phyloP scores from a whole-genome alignment of 2,888 invertebrate species.

The Drosophila kambysellisi region DNA sequence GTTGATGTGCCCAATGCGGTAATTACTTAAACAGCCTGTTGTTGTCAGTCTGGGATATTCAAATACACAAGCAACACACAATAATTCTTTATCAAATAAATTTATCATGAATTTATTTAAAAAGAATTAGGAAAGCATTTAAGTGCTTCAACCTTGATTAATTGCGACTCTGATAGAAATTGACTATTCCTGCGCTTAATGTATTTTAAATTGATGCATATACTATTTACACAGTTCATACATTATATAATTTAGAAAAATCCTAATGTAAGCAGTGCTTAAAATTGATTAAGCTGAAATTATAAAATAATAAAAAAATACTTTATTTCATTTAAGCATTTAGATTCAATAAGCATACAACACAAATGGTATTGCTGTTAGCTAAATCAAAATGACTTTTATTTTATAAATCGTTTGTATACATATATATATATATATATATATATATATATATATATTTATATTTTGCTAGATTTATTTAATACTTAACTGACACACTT shows the following conservation, averaged over 20 bases:
- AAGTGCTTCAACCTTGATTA: background rate
- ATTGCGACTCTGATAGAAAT: background rate
- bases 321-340: background rate
- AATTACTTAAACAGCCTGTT: conserved; percentile 20
- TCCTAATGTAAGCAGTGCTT: background rate
- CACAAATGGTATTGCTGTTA: background rate
- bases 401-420: too few relatives aligned
- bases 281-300: background rate
- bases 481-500: background rate
- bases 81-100: background rate
- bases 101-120: background rate
- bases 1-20: conserved; percentile 12
- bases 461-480: background rate
- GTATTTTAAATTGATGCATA: background rate
- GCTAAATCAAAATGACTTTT: background rate
- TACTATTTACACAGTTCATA: background rate
- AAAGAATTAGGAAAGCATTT: background rate
- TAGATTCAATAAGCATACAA: background rate
- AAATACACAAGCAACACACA: background rate
- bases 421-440: too few relatives aligned
- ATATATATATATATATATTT: background rate
- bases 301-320: background rate
- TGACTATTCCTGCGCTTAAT: background rate
- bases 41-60: background rate
- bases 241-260: background rate